Evolutionary conservation across 2,888 invertebrate genomes (phyloP).

Genomic region (Cyaniris semiargus): DNA sequence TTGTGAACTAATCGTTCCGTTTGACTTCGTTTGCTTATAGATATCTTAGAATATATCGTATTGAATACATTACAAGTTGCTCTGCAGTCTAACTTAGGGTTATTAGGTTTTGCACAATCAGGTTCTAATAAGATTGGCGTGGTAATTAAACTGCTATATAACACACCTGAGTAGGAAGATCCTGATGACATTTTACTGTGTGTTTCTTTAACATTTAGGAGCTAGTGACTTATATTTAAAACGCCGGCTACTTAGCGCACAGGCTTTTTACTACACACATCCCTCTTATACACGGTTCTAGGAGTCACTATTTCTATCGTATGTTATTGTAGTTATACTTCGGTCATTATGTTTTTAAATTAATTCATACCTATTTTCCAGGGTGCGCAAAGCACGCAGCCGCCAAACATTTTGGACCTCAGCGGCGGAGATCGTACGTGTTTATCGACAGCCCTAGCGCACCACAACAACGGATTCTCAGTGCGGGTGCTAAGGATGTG

Average conservation of each 20-base stretch:
- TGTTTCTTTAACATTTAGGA: no score
- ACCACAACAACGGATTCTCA: constrained; percentile 64
- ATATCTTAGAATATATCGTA: neutral
- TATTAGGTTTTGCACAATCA: neutral
- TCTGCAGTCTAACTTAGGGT: neutral
- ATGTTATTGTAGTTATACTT: no score
- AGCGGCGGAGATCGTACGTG: constrained; percentile 66
- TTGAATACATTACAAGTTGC: neutral
- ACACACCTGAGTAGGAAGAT: no score
- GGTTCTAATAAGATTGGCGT: no score
- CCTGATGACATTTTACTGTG: no score
- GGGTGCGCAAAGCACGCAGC: constrained; percentile 73
- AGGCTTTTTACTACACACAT: no score
- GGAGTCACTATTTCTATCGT: no score
- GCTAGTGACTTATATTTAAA: no score
- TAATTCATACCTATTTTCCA: constrained; percentile 42
- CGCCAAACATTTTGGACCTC: constrained; percentile 69
- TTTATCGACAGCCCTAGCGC: constrained; percentile 59
- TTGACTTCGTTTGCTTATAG: neutral
- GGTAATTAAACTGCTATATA: no score
- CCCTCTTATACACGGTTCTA: no score
- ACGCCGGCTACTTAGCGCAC: no score
- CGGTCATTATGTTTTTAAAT: no score
- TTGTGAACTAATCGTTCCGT: constrained; percentile 4
- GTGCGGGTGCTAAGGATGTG: constrained; percentile 62